A percentile compares a stretch with the other conserved stretches of the same genome.
These are phyloP conservation scores for Miichthys miiuy DNA, from an alignment of 2,797 vertebrate species.

Conservation along the genomic window DNA sequence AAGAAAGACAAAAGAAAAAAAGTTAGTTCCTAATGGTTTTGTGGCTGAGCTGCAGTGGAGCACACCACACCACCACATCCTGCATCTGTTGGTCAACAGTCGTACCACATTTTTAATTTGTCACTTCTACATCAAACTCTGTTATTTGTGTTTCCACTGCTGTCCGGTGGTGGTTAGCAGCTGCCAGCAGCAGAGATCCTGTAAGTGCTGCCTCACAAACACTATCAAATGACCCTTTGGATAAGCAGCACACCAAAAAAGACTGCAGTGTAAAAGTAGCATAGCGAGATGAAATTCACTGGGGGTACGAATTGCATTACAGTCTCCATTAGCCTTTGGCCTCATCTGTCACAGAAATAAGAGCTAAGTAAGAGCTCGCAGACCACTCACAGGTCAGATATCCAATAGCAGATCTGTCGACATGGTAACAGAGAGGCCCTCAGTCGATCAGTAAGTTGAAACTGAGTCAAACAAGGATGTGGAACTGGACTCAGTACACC, in stretches of 20 bases:
- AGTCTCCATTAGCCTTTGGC: constrained; percentile 72
- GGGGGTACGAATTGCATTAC: constrained; percentile 57
- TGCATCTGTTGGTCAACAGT: not conserved
- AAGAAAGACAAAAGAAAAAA: not conserved
- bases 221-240: constrained; percentile 42
- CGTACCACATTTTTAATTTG: constrained; percentile 3
- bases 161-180: constrained; percentile 36
- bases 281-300: constrained; percentile 55
- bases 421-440: constrained; percentile 43
- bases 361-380: constrained; percentile 63
- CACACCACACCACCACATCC: constrained; percentile 6
- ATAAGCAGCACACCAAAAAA: constrained; percentile 44
- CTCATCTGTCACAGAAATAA: constrained; percentile 64
- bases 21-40: too few relatives aligned
- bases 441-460: constrained; percentile 50
- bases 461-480: constrained; percentile 47
- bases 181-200: constrained; percentile 39
- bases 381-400: constrained; percentile 69
- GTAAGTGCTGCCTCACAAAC: constrained; percentile 24
- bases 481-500: constrained; percentile 27
- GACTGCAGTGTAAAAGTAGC: constrained; percentile 45
- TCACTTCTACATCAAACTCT: constrained; percentile 10
- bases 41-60: not conserved
- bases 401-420: constrained; percentile 51
- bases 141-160: constrained; percentile 30